Evolutionary conservation across 2,113 vertebrate species (phyloP), one percentile per base, ranked within the genome.

Genomic region (Corythoichthys intestinalis): DNA sequence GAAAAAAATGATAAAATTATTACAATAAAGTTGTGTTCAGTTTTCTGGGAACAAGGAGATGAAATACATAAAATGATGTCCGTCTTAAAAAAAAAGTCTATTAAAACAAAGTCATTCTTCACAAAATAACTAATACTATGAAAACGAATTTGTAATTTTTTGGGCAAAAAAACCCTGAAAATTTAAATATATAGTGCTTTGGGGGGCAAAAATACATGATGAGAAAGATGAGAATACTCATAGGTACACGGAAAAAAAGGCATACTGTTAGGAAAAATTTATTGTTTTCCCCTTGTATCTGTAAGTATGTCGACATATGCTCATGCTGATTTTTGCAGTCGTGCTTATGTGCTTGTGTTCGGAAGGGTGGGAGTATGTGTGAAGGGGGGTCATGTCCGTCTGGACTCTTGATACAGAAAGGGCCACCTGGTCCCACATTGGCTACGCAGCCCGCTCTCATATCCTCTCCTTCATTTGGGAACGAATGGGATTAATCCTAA

Each of bases 401-500:
- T 84, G 64, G 66, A 70, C 70, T 73, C 77, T 58, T 89, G 86
- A 90, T 77, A 48, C 81, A 68, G 82, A 79, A 86, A 85, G 80
- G 81, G 74, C 86, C 86, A 89, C 83, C 89, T 89, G 89, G 81
- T 87, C 80, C 80, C 83, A 84, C 84, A 86, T 85, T 87, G 85
- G 74, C 71, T 58, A 81, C 76, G 73, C 84, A 83, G 84, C 67
- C 84, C 84, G 78, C 66, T 85, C 86, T 81, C 68, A 76, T 80
- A 83, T 78, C 82, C 79, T 69, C 72, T 79, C 78, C 80, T 86
- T 89, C 72, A 87, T 87, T 86, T 88, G 79, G 85, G 78, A 87
- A 80, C 72, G 74, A 87, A 86, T 88, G 79, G 87, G 90, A 91
- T 92, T 91, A 92, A 79, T 80, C 75, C 66, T 89, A 90, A 90